Base-by-base conservation (phyloP, 2,888 invertebrate species). In the Drosophila aldrichi region DNA sequence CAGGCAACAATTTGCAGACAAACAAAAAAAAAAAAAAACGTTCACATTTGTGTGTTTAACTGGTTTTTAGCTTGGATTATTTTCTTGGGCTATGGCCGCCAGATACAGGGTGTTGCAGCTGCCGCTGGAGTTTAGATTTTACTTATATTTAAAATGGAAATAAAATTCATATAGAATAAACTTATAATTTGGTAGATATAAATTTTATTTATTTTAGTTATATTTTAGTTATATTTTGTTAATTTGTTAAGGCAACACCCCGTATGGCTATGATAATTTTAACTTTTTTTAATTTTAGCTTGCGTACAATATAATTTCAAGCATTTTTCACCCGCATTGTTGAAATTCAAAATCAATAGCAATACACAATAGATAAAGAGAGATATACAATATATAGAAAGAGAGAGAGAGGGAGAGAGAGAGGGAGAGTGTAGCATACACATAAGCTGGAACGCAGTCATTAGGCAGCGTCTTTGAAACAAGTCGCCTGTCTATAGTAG, bases 311-410 rank as follows among this genome's bases (percentile, higher is more conserved):
- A 87, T 89, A 81, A 85, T 81, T 83, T 90, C 64, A 80, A 81
- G 77, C 82, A 87, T 85, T 88, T 89, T 84, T 88, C 83, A 89
- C 81, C 86, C 88, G 85, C 85, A 89, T 85, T 87, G 88, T 83
- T 85, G 74, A 81, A 87, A 87, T 83, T 79, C 63, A 83, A 89
- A 81, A 88, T 77, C 77, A 69, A 66, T 67, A 78, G 73, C 63
- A 56, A 66, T 64, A 75, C 70, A 46, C 63, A 10, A 25, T 22
- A 22, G 20, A 25, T 29, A 52, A 18, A 66, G 22, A 40, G 40
- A 70, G 29, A 44, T 22, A 52, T 9, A 9, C 32, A 14, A 6
- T 3, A 48, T n/a, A 54, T 29, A 66, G 49, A 40, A n/a, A 52
- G 25, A 54, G 40, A 66, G 49, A 36, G 25, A 60, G 38, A 38